These are phyloP conservation scores for Drosophila funebris DNA, from an alignment of 1,140 invertebrate species.

Conservation along the genomic window DNA sequence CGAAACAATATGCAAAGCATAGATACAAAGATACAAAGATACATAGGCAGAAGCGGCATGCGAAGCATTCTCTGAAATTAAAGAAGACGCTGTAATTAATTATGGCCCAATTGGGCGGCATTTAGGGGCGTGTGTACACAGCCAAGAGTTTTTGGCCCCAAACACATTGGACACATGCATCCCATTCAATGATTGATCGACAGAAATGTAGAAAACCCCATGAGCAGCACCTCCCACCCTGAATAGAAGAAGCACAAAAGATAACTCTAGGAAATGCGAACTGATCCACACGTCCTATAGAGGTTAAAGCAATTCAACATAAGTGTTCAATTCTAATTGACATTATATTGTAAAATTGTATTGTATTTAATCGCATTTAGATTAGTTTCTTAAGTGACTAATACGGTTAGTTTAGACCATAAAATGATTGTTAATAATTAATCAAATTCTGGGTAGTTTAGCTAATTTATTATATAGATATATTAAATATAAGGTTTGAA, in stretches of 20 bases:
- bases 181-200: conserved; percentile 35
- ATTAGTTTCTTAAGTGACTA: background rate
- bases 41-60: conserved; percentile 9
- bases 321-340: background rate
- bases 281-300: background rate
- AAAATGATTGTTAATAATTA: no score
- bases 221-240: conserved; percentile 1
- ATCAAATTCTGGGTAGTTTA: no score
- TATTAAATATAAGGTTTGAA: no score
- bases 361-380: background rate
- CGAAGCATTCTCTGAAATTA: conserved; percentile 28
- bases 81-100: conserved; percentile 71
- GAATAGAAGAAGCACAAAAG: background rate
- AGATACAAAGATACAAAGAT: conserved; percentile 37
- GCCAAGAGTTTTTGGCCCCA: conserved; percentile 17
- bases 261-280: background rate
- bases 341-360: background rate
- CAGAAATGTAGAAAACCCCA: background rate
- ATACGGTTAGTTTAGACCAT: no score
- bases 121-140: conserved; percentile 12
- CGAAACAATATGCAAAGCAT: conserved; percentile 73
- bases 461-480: no score
- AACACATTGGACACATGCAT: conserved; percentile 17
- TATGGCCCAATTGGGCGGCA: conserved; percentile 43
- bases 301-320: background rate